These are phyloP conservation scores for Metopia argyrocephala DNA, from an alignment of 2,888 invertebrate genomes.

Conservation along the genomic window DNA sequence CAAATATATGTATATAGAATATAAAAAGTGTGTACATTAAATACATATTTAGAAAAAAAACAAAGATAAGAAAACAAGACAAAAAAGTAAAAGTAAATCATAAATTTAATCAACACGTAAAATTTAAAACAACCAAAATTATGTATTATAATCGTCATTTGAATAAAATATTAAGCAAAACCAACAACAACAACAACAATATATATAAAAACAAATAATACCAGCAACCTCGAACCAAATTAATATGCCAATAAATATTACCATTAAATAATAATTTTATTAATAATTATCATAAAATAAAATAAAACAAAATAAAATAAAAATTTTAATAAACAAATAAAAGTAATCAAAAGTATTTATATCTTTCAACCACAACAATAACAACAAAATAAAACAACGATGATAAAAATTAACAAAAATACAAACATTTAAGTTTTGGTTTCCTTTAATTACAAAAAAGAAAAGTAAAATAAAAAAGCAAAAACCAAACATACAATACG, in stretches of 20 bases:
- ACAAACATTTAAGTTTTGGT: no score
- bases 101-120: no score
- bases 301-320: neutral
- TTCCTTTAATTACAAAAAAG: no score
- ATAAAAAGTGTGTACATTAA: conserved; percentile 12
- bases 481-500: no score
- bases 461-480: no score
- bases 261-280: conserved; percentile 42
- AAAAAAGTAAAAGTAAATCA: no score
- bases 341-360: no score
- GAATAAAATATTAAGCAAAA: conserved; percentile 2
- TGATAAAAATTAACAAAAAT: neutral
- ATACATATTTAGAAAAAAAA: conserved; percentile 1
- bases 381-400: conserved; percentile 31
- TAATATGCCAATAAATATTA: conserved; percentile 59
- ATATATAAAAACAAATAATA: conserved; percentile 9
- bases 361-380: conserved; percentile 4
- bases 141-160: conserved; percentile 19
- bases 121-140: conserved; percentile 30
- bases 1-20: no score
- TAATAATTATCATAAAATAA: conserved; percentile 13
- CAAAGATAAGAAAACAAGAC: neutral
- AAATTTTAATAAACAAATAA: no score
- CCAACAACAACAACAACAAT: conserved; percentile 9
- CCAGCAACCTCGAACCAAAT: conserved; percentile 56